Conservation (phyloP, 2,888 invertebrate genomes). For the Podabrus alpinus region DNA sequence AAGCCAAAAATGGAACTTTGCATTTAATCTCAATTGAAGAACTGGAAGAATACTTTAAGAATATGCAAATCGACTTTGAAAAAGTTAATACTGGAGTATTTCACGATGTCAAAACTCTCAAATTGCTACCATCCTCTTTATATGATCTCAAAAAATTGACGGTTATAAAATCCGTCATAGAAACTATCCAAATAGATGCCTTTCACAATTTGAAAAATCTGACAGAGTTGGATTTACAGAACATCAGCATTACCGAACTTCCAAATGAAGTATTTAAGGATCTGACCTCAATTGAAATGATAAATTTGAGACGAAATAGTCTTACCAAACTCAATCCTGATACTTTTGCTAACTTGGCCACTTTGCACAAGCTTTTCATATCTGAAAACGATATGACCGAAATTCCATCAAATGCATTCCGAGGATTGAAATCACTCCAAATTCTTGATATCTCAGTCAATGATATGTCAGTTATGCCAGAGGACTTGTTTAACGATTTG, state of each 20-base stretch:
- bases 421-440: background rate
- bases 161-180: background rate
- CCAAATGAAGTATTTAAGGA: background rate
- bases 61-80: background rate
- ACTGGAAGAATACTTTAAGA: background rate
- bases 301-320: background rate
- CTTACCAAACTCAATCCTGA: background rate
- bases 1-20: background rate
- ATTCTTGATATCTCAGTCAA: background rate
- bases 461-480: background rate
- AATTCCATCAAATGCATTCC: background rate
- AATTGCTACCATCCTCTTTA: background rate
- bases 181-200: background rate
- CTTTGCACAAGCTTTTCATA: background rate
- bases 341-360: background rate
- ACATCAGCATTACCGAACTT: background rate
- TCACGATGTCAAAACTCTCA: background rate
- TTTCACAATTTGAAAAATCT: background rate
- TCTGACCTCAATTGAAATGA: background rate
- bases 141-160: background rate
- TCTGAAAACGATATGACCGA: background rate
- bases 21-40: background rate
- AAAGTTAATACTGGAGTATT: background rate
- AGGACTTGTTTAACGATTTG: background rate
- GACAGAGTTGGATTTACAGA: background rate